phyloP scores from a whole-genome alignment of 2,797 vertebrate species.

The Simalia tracyae region DNA sequence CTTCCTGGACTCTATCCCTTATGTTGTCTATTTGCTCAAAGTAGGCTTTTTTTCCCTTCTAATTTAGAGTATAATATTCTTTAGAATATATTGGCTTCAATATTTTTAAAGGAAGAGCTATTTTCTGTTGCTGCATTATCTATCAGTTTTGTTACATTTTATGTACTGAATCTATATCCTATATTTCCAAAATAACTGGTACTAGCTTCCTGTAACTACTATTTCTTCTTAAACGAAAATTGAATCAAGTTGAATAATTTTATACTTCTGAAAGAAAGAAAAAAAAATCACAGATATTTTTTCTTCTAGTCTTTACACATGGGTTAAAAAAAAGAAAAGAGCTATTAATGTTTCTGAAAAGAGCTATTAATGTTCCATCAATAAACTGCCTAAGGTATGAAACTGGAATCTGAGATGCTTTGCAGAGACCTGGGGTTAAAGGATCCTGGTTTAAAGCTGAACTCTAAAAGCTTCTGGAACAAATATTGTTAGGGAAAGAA shows the following conservation, averaged over 20 bases:
- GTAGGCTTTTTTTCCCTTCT: not conserved
- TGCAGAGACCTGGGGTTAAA: not conserved
- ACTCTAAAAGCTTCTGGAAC: constrained; percentile 6
- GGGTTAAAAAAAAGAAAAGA: constrained; percentile 25
- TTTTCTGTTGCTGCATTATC: not conserved
- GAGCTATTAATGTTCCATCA: not conserved
- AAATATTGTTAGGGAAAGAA: constrained; percentile 29
- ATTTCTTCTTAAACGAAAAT: not conserved
- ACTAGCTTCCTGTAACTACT: not conserved
- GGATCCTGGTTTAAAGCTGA: not conserved
- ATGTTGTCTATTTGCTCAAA: not conserved
- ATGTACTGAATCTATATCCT: not conserved
- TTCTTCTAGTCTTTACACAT: not conserved
- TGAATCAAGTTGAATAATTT: not conserved
- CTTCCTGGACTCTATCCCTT: not conserved
- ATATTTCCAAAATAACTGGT: not conserved
- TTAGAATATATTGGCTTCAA: not conserved
- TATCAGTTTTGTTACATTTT: not conserved
- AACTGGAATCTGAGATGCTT: constrained; percentile 30
- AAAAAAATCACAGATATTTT: not conserved
- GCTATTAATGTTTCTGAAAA: not conserved
- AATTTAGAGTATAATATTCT: not conserved
- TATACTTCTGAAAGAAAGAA: not conserved
- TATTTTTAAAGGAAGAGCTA: not conserved
- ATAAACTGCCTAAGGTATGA: not conserved